Conservation (phyloP, 1,140 invertebrate species). For the Hyles euphorbiae region DNA sequence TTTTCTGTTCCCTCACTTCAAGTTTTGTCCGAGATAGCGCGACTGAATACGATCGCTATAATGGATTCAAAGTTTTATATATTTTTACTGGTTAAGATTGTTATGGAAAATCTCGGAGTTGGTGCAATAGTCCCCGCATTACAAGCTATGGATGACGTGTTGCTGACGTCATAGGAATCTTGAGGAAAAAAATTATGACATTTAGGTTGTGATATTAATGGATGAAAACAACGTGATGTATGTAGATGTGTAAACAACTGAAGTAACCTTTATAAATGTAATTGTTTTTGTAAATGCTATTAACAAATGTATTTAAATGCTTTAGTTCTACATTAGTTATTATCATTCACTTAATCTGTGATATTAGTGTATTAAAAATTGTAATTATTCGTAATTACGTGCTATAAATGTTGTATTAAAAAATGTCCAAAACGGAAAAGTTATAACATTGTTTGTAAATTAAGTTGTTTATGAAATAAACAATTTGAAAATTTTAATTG, state of each 20-base stretch:
- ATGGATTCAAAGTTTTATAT: background rate
- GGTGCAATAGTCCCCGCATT: no score
- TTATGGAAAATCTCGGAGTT: background rate
- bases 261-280: constrained; percentile 10
- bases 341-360: constrained; percentile 38
- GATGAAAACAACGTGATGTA: background rate
- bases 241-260: constrained; percentile 6
- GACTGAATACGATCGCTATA: background rate
- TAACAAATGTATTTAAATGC: constrained; percentile 17
- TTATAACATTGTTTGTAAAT: constrained; percentile 59
- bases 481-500: constrained; percentile 40
- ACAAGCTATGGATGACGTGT: no score
- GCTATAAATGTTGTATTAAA: constrained; percentile 50
- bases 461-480: constrained; percentile 69
- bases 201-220: constrained; percentile 32
- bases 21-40: constrained; percentile 80
- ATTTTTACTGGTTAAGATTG: background rate
- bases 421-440: constrained; percentile 46
- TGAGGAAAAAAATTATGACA: background rate
- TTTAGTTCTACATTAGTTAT: constrained; percentile 8
- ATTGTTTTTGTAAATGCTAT: constrained; percentile 17
- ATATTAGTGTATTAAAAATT: constrained; percentile 50
- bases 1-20: constrained; percentile 88
- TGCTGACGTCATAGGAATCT: background rate
- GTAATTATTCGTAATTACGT: constrained; percentile 37